These are phyloP conservation scores for Drosophila cracens DNA, from an alignment of 2,888 invertebrate species.

Conservation along the genomic window DNA sequence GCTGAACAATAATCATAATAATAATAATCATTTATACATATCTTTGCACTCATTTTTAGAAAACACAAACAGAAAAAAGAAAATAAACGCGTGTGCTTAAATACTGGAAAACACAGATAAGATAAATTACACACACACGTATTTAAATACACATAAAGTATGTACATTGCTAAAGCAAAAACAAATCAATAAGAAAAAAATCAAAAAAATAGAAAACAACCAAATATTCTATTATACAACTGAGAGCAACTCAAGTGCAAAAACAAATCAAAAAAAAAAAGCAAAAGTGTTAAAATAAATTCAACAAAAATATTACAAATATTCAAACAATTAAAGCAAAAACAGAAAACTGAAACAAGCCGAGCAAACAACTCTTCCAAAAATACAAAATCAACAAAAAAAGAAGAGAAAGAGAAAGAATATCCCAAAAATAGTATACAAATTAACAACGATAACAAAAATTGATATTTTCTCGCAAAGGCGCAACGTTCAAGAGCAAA, in stretches of 20 bases:
- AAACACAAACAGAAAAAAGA: constrained; percentile 42
- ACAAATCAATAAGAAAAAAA: constrained; percentile 43
- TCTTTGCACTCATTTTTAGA: constrained; percentile 52
- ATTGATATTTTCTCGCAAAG: constrained; percentile 71
- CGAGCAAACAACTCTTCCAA: constrained; percentile 37
- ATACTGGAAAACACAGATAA: constrained; percentile 76
- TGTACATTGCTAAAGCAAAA: constrained; percentile 50
- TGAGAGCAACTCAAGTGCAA: constrained; percentile 56
- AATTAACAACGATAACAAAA: constrained; percentile 32
- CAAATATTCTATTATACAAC: constrained; percentile 27
- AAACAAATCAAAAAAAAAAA: constrained; percentile 31
- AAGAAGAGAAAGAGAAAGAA: constrained; percentile 11
- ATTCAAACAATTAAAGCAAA: constrained; percentile 30
- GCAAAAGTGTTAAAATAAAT: constrained; percentile 40
- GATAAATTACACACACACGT: constrained; percentile 64
- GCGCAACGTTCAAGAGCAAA: constrained; percentile 79
- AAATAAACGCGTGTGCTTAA: constrained; percentile 67
- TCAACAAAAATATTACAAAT: constrained; percentile 26
- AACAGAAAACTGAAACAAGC: constrained; percentile 38
- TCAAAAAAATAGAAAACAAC: constrained; percentile 15
- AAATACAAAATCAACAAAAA: constrained; percentile 14
- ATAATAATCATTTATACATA: constrained; percentile 24
- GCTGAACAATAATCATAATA: constrained; percentile 34
- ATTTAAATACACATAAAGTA: constrained; percentile 34
- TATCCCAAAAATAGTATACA: constrained; percentile 6